Percentiles rank a stretch among this genome's conserved stretches.
Evolutionary conservation across 1,140 invertebrate genomes (phyloP).

Genomic region (Phymorhynchus buccinoides): DNA sequence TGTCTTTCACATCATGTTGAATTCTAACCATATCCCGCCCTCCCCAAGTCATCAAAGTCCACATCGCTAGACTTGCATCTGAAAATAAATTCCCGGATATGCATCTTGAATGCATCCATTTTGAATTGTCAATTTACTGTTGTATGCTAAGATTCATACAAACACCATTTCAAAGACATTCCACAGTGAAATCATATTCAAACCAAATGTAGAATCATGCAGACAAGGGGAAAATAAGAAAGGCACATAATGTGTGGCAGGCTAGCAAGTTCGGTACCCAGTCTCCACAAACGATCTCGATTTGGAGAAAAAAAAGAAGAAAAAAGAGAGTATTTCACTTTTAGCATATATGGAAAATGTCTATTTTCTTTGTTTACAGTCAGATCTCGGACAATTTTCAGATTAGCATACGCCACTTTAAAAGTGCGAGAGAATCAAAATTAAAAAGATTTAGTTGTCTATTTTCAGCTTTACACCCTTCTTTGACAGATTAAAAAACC

Average conservation of each 20-base stretch:
- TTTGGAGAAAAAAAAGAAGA: too few species aligned
- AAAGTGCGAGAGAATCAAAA: neutral
- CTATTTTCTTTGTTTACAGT: neutral
- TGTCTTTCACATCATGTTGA: too few species aligned
- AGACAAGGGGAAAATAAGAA: neutral
- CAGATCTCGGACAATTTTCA: neutral
- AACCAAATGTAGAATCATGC: neutral
- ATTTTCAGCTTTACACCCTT: neutral
- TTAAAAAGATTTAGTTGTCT: neutral
- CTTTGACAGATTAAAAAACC: neutral
- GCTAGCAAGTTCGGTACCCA: neutral
- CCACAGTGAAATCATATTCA: neutral
- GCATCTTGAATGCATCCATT: neutral
- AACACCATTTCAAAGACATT: neutral
- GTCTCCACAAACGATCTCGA: neutral
- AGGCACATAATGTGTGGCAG: slow-evolving; percentile 20
- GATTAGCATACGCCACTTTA: neutral
- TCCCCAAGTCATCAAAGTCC: neutral
- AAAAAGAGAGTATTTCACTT: neutral
- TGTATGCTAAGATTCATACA: neutral
- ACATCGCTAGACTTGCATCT: neutral
- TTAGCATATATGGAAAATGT: neutral
- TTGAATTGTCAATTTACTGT: neutral
- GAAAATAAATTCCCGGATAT: neutral
- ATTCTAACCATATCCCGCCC: too few species aligned